Percentiles rank a stretch among this genome's conserved stretches.
phyloP scores from a whole-genome alignment of 2,888 invertebrate genomes.

The Troilus luridus region DNA sequence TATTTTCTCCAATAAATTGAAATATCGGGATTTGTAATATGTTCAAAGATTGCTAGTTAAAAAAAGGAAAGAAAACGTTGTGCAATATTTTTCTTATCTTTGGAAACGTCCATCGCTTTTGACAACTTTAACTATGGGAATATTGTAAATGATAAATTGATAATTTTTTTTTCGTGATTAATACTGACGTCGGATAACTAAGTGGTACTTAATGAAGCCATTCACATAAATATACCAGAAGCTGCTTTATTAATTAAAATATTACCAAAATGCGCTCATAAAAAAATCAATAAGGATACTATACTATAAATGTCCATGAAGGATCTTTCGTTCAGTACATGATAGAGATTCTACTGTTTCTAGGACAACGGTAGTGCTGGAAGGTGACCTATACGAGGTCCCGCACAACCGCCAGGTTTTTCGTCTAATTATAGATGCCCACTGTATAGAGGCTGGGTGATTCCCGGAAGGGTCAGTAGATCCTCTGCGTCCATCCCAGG shows the following conservation, averaged over 20 bases:
- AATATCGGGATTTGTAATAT: no score
- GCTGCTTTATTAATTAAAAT: neutral
- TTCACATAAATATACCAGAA: neutral
- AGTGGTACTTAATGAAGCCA: neutral
- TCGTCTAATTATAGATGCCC: no score
- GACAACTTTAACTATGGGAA: neutral
- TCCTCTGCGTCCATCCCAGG: no score
- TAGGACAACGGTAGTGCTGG: no score
- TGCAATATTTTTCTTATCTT: neutral
- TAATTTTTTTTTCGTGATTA: neutral
- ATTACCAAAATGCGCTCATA: neutral
- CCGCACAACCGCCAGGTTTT: no score
- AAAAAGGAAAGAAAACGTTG: neutral
- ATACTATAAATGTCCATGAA: no score
- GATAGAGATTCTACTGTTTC: no score
- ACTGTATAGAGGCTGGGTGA: no score
- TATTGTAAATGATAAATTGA: neutral
- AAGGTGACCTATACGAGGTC: no score
- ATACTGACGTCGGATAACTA: neutral
- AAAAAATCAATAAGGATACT: conserved; percentile 2
- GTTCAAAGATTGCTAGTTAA: neutral
- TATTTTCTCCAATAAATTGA: no score
- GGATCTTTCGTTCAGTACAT: no score
- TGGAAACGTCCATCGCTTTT: neutral
- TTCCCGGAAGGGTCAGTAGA: no score